Evolutionary conservation across 2,113 vertebrate genomes (phyloP), one percentile per base, ranked within the genome.

Genomic region (Verasper variegatus): DNA sequence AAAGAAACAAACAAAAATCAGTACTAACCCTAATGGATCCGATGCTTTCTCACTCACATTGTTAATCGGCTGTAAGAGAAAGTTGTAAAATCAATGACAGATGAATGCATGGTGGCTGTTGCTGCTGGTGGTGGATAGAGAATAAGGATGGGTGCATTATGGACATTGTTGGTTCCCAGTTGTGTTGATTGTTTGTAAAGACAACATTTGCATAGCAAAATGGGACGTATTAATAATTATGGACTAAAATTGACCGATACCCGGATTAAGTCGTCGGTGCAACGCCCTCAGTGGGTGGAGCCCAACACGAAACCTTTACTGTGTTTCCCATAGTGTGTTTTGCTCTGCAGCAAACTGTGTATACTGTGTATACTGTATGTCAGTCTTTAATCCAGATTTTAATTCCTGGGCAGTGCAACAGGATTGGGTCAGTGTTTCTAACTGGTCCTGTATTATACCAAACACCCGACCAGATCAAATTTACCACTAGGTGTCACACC

Each of bases 311-410:
- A 51, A 51, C 1, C 3, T 37, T 23, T 21, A 4, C n/a, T 35
- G 58, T 40, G 40, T 31, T 47, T 77, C 49, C 18, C n/a, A 26
- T 37, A 14, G 17, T 5, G 47, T 20, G 18, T 51, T 18, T 20
- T 51, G 15, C 17, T 51, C 47, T 18, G 47, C 18, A 20, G 47
- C 47, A 18, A 20, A 42, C 47, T 18, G 47, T 17, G n/a, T 9
- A 52, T 52, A n/a, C 6, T 35, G 35, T 35, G 35, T 8, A 37
- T 35, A 35, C 31, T 9, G 31, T 35, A 24, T 37, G 80, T 5
- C 54, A 65, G 68, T 72, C 24, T 15, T 59, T 40, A 58, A 62
- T 66, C 66, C 55, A 72, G 60, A 83, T 71, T 68, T 35, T 66
- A 67, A 66, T 54, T 70, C 62, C 57, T 20, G 24, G 79, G 65